These are phyloP conservation scores for Chouioia cunea DNA, from an alignment of 2,888 invertebrate species.

Conservation along the genomic window DNA sequence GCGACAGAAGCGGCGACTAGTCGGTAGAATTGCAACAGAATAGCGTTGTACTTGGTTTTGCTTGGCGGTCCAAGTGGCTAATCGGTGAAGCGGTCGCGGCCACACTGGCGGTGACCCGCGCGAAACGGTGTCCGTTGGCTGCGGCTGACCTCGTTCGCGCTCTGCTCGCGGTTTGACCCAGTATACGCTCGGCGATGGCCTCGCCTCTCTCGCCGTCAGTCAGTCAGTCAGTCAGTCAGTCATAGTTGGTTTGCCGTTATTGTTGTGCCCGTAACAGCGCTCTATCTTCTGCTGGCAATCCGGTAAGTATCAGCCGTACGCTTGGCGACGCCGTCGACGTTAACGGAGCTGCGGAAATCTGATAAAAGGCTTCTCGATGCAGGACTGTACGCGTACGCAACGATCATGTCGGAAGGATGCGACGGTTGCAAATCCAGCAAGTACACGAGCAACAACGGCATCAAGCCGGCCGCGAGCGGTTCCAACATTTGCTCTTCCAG, in stretches of 20 bases:
- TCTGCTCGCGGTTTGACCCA: constrained; percentile 42
- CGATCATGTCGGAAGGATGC: constrained; percentile 63
- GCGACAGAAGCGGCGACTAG: too few species aligned
- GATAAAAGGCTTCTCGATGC: too few species aligned
- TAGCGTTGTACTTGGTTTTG: too few species aligned
- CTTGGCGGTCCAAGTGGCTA: too few species aligned
- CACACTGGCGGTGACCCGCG: too few species aligned
- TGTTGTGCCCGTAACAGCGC: too few species aligned
- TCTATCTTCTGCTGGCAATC: neutral
- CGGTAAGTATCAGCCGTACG: too few species aligned
- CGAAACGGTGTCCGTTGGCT: too few species aligned
- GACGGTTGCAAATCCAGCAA: constrained; percentile 62
- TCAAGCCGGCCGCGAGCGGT: constrained; percentile 35
- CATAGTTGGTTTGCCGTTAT: neutral
- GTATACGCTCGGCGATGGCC: constrained; percentile 6
- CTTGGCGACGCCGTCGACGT: too few species aligned
- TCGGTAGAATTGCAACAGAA: too few species aligned
- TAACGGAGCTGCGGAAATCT: too few species aligned
- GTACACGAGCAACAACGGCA: constrained; percentile 55
- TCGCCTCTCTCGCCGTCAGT: neutral
- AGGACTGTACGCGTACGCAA: neutral
- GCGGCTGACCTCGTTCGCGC: constrained; percentile 8
- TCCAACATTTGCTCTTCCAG: neutral
- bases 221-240: neutral
- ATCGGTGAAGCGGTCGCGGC: too few species aligned